Percentiles rank a stretch among this genome's conserved stretches.
Conservation (phyloP, 2,797 vertebrate genomes). For the Melanogrammus aeglefinus region DNA sequence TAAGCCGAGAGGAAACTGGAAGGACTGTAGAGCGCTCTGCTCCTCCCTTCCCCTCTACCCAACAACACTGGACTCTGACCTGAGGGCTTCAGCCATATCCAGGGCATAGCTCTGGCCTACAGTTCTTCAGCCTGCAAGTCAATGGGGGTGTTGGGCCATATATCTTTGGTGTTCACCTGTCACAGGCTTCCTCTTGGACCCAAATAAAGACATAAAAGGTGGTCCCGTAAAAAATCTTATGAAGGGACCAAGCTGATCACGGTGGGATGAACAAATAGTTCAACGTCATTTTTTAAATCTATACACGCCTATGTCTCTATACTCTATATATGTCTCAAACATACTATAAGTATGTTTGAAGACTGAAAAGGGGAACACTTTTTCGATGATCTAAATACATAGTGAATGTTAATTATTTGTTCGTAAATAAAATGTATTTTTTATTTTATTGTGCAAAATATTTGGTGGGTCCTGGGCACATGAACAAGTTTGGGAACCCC, state of each 20-base stretch:
- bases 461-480: neutral
- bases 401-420: neutral
- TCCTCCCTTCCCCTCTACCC: neutral
- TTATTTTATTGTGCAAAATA: neutral
- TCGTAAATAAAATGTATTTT: neutral
- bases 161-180: neutral
- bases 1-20: neutral
- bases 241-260: neutral
- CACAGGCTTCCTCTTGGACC: neutral
- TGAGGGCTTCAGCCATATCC: constrained; percentile 35
- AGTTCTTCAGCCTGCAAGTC: constrained; percentile 6
- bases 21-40: neutral
- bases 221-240: neutral
- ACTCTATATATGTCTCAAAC: too few species aligned
- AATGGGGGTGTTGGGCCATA: neutral
- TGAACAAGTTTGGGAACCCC: neutral
- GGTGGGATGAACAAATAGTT: neutral
- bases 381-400: neutral
- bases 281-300: neutral
- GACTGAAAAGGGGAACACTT: neutral
- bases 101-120: neutral
- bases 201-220: neutral
- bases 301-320: neutral
- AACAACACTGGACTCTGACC: constrained; percentile 50
- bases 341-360: neutral